These are phyloP conservation scores for Uria aalge DNA, from an alignment of 2,113 vertebrate species.

Conservation along the genomic window DNA sequence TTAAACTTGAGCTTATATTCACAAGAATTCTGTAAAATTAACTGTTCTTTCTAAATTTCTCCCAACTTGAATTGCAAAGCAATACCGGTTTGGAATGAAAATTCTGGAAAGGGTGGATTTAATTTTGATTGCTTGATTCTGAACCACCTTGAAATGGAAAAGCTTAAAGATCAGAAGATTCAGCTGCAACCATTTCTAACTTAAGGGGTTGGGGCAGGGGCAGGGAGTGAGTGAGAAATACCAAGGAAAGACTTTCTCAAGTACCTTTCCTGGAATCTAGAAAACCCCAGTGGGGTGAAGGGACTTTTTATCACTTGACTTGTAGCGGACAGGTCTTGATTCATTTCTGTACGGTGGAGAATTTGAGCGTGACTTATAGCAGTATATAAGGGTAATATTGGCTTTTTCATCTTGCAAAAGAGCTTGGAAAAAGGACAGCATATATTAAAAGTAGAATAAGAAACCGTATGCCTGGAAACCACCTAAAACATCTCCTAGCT, in stretches of 20 bases:
- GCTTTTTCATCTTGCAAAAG: neutral
- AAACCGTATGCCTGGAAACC: neutral
- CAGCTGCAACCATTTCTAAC: neutral
- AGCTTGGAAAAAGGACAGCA: neutral
- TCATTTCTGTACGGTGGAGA: neutral
- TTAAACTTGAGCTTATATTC: neutral
- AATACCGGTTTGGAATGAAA: neutral
- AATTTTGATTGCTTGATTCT: neutral
- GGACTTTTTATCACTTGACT: neutral
- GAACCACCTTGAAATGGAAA: neutral
- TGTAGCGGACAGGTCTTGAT: neutral
- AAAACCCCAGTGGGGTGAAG: neutral
- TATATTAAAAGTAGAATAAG: neutral
- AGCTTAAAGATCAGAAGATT: neutral
- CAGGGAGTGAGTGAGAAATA: neutral
- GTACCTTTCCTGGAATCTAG: neutral
- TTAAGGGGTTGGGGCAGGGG: neutral
- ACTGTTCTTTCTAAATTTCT: neutral
- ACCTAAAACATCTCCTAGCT: neutral
- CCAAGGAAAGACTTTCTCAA: neutral
- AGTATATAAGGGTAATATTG: neutral
- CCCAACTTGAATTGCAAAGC: neutral
- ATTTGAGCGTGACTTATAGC: neutral
- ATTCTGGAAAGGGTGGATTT: neutral
- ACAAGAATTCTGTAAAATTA: neutral